phyloP scores from a whole-genome alignment of 2,113 vertebrate species.

The Haliaeetus leucogaster region DNA sequence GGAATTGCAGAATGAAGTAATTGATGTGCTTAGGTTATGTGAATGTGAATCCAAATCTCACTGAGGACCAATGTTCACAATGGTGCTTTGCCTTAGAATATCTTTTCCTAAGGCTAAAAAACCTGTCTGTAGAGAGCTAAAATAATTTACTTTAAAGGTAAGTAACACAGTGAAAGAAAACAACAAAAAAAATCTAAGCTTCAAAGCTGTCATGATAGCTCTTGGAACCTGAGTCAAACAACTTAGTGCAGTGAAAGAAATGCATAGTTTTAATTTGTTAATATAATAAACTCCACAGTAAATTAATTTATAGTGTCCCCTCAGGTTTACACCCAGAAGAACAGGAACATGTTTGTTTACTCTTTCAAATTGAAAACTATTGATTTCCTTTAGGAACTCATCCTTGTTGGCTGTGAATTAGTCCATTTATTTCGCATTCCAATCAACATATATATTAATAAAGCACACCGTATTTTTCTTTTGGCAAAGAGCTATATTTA shows the following conservation, averaged over 20 bases:
- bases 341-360: neutral
- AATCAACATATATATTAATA: neutral
- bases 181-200: neutral
- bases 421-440: neutral
- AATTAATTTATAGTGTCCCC: slow-evolving; percentile 6
- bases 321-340: slow-evolving; percentile 3
- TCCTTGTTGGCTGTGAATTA: neutral
- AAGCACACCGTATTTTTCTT: neutral
- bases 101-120: neutral
- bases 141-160: neutral
- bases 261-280: neutral
- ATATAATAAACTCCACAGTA: slow-evolving; percentile 3
- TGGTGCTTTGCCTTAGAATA: neutral
- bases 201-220: neutral
- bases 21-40: neutral
- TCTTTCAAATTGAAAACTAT: slow-evolving; percentile 38
- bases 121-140: neutral
- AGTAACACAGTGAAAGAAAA: neutral
- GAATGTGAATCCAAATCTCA: neutral
- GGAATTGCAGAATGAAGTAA: neutral
- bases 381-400: slow-evolving; percentile 52
- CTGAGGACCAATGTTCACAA: neutral
- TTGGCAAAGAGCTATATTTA: neutral
- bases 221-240: neutral
- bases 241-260: neutral